phyloP scores from a whole-genome alignment of 2,888 invertebrate species.

The Watsonalla binaria region DNA sequence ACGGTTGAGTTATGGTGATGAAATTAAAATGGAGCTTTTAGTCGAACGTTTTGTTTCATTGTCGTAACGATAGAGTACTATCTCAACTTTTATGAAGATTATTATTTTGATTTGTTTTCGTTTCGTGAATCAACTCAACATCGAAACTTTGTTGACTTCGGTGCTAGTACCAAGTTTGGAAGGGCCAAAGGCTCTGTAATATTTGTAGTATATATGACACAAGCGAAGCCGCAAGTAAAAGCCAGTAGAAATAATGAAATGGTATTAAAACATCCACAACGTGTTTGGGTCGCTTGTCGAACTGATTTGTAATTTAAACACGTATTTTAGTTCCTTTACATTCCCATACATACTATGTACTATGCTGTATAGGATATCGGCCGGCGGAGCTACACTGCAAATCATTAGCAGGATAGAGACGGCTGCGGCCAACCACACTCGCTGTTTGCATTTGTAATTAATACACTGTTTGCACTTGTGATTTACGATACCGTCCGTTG shows the following conservation, averaged over 20 bases:
- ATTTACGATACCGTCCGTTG: constrained; percentile 71
- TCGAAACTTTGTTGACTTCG: constrained; percentile 21
- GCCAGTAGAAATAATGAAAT: no score
- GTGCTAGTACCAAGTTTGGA: background rate
- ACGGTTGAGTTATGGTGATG: constrained; percentile 66
- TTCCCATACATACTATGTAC: background rate
- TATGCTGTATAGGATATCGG: constrained; percentile 10
- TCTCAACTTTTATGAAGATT: constrained; percentile 34
- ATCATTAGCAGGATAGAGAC: constrained; percentile 76
- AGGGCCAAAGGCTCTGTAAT: background rate
- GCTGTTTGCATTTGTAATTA: constrained; percentile 79
- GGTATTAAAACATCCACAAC: no score
- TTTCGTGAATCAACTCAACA: constrained; percentile 20
- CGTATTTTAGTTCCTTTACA: background rate
- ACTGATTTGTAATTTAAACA: no score
- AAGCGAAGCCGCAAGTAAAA: no score
- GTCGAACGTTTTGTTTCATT: constrained; percentile 47
- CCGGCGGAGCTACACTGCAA: constrained; percentile 59
- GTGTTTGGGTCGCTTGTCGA: no score
- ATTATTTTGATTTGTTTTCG: constrained; percentile 36
- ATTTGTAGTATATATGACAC: constrained; percentile 10
- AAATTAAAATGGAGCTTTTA: constrained; percentile 68
- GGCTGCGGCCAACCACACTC: constrained; percentile 72
- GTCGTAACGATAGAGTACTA: constrained; percentile 24
- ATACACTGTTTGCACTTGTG: constrained; percentile 76